phyloP scores from a whole-genome alignment of 2,113 vertebrate genomes.

The Carassius auratus region DNA sequence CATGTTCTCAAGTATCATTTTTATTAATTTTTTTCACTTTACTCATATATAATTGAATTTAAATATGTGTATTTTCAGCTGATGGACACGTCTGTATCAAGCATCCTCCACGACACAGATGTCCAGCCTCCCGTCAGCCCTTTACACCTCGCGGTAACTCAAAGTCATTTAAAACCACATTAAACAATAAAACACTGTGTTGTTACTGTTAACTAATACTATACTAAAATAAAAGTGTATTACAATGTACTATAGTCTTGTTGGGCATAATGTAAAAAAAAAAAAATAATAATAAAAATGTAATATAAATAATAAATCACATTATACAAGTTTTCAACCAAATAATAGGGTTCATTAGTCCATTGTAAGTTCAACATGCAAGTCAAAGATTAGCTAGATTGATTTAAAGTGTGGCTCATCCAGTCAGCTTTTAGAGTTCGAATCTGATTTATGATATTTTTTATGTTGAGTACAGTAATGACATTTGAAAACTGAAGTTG shows the following conservation, averaged over 20 bases:
- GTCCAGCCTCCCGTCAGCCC: constrained; percentile 92
- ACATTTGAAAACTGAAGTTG: too few species aligned
- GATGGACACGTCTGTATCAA: constrained; percentile 95
- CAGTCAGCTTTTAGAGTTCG: not conserved
- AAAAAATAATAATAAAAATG: too few species aligned
- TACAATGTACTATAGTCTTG: too few species aligned
- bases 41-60: not conserved
- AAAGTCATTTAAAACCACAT: too few species aligned
- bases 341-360: not conserved
- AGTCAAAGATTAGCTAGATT: not conserved
- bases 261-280: too few species aligned
- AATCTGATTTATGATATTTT: not conserved
- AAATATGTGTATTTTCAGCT: constrained; percentile 75
- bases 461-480: too few species aligned
- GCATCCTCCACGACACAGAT: constrained; percentile 92
- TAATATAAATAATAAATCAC: too few species aligned
- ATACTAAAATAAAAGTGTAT: too few species aligned
- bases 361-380: not conserved
- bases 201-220: too few species aligned
- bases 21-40: not conserved
- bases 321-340: not conserved
- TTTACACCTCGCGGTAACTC: constrained; percentile 91
- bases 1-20: too few species aligned
- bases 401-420: not conserved
- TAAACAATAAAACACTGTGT: too few species aligned